These are phyloP conservation scores for Tortrix viridana DNA, from an alignment of 2,888 invertebrate species.

Conservation along the genomic window DNA sequence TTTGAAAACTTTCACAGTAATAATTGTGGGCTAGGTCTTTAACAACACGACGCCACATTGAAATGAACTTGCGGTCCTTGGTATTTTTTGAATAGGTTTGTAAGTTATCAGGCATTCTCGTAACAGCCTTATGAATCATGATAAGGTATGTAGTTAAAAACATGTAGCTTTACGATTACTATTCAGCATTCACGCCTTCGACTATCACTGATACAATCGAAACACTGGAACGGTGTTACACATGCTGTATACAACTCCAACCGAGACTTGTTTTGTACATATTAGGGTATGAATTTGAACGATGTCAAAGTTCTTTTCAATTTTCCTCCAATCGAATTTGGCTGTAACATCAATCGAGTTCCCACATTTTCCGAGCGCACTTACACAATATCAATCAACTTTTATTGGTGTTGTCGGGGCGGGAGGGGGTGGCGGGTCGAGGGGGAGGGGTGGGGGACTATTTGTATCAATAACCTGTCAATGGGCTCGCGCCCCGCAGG, in stretches of 20 bases:
- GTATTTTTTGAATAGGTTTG: background rate
- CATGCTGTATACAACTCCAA: conserved; percentile 39
- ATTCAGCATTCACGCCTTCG: conserved; percentile 82
- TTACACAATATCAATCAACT: conserved; percentile 85
- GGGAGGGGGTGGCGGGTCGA: conserved; percentile 51
- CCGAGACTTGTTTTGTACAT: conserved; percentile 50
- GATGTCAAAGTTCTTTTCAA: conserved; percentile 71
- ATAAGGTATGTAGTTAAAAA: background rate
- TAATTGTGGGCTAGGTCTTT: background rate
- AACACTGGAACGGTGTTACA: conserved; percentile 55
- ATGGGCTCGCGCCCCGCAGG: conserved; percentile 76
- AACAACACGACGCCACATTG: too few relatives aligned
- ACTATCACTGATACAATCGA: conserved; percentile 65
- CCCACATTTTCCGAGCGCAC: conserved; percentile 84
- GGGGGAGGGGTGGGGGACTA: conserved; percentile 68
- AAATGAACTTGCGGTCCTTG: too few relatives aligned
- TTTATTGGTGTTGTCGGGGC: conserved; percentile 83
- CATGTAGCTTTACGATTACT: conserved; percentile 65
- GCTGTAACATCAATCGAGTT: conserved; percentile 83
- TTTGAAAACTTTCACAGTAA: conserved; percentile 1
- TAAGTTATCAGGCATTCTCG: background rate
- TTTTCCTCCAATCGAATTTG: conserved; percentile 83
- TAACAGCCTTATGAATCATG: background rate
- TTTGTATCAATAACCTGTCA: conserved; percentile 85
- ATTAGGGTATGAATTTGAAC: conserved; percentile 55